These are phyloP conservation scores for Trachelus stipa DNA, from an alignment of 2,888 invertebrate species.

Conservation along the genomic window DNA sequence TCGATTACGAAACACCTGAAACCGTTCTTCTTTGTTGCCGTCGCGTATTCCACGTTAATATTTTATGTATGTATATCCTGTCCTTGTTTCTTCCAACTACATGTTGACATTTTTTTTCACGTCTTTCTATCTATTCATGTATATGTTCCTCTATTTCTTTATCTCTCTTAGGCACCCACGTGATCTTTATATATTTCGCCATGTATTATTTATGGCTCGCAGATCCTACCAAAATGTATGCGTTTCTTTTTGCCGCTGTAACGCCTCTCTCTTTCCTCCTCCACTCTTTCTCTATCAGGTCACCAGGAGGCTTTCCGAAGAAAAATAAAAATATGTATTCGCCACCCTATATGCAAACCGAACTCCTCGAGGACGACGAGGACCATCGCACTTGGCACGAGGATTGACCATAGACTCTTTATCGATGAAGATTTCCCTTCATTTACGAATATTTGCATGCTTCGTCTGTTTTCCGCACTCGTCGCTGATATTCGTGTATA, in stretches of 20 bases:
- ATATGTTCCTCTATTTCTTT: neutral
- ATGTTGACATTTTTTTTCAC: neutral
- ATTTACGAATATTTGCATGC: neutral
- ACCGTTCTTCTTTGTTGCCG: neutral
- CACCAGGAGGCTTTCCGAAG: neutral
- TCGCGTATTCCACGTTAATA: neutral
- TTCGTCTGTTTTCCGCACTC: neutral
- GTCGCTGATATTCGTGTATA: neutral
- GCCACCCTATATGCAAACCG: conserved; percentile 17
- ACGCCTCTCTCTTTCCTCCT: conserved; percentile 13
- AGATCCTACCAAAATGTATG: conserved; percentile 31
- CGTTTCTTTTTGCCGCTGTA: conserved; percentile 26
- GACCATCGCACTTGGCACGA: neutral
- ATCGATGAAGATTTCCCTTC: neutral
- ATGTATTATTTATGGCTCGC: conserved; percentile 23
- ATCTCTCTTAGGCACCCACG: conserved; percentile 5
- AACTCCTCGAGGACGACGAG: conserved; percentile 1
- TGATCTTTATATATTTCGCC: conserved; percentile 20
- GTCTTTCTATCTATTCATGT: neutral
- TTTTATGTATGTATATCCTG: neutral
- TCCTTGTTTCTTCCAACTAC: neutral
- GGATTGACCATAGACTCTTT: neutral
- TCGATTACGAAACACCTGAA: neutral
- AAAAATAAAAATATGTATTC: neutral
- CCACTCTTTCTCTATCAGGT: neutral